Evolutionary conservation across 2,797 vertebrate genomes (phyloP), one percentile per base, ranked within the genome.

Genomic region (Protosalanx chinensis): DNA sequence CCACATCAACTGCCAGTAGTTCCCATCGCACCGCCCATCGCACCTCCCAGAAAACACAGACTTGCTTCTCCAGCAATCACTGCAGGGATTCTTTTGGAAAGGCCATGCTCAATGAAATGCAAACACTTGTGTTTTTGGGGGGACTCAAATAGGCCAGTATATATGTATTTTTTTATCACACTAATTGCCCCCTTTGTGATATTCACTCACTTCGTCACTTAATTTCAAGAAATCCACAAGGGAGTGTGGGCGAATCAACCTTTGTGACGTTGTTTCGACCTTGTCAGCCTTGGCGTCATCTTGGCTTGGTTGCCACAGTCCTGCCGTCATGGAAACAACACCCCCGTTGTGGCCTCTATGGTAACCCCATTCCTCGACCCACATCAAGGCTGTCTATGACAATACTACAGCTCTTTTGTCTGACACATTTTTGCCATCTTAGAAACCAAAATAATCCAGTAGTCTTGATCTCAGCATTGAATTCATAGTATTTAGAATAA

Each of bases 231-330:
- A 67, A 71, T 56, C 30, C 65, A 76, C 75, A 13, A 46, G 63
- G 32, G 70, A 64, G 51, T 77, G 58, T 74, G 76, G 64, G 72
- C 64, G 23, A 63, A 66, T 58, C 61, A 60, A 56, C 60, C 66
- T 67, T 65, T 4, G 1, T 29, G 16, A 29, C 5, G 23, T 73
- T 64, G 72, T 51, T 70, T 59, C 49, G 41, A 56, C 64, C 58
- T 67, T 59, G 68, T 70, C 74, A 72, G 75, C 65, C 77, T 84
- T 78, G 65, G 75, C 78, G 77, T 75, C 1, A 33, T 81, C 71
- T 72, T 84, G 82, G 82, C 73, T 85, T 77, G 82, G 86, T 88
- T 85, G 84, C 64, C 79, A 0, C 77, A 88, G 63, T 64, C 82
- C 82, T 32, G 30, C 30, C 30, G 27, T 30, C 81, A 73, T 87